Evolutionary conservation across 2,888 invertebrate species (phyloP).

Genomic region (Alviniconcha strummeri): DNA sequence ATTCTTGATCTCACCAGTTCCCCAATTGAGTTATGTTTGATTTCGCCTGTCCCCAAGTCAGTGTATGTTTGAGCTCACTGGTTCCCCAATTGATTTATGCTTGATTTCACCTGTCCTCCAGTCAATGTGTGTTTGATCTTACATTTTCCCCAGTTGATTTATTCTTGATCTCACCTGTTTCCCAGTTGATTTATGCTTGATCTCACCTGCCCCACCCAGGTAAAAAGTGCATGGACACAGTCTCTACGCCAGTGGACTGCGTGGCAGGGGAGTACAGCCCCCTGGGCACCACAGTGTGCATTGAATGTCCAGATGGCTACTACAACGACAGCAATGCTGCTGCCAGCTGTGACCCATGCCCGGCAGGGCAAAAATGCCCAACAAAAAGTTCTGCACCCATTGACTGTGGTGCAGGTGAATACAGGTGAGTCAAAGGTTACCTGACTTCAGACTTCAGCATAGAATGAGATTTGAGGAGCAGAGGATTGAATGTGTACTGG

Average conservation of each 20-base stretch:
- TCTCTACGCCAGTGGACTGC: constrained; percentile 53
- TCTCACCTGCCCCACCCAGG: constrained; percentile 16
- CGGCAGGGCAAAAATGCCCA: constrained; percentile 55
- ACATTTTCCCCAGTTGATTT: too few species aligned
- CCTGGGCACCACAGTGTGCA: constrained; percentile 41
- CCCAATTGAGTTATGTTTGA: too few species aligned
- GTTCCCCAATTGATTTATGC: too few species aligned
- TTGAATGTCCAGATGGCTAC: constrained; percentile 45
- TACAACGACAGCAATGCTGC: constrained; percentile 45
- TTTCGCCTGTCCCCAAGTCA: too few species aligned
- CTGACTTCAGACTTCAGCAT: background rate
- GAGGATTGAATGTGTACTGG: too few species aligned
- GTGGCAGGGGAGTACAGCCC: constrained; percentile 56
- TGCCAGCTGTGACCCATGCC: constrained; percentile 53
- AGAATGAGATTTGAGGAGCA: too few species aligned
- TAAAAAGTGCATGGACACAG: constrained; percentile 34
- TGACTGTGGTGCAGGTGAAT: constrained; percentile 50
- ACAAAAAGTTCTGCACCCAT: constrained; percentile 36
- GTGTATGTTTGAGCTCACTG: too few species aligned
- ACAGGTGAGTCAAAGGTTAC: constrained; percentile 39
- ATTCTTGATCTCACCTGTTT: too few species aligned
- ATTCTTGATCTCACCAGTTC: too few species aligned
- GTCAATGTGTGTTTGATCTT: too few species aligned
- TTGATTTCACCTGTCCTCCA: too few species aligned
- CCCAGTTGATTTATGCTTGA: too few species aligned